Evolutionary conservation across 1,140 invertebrate genomes (phyloP), one percentile per base, ranked within the genome.

Genomic region (Melanaphis sacchari): DNA sequence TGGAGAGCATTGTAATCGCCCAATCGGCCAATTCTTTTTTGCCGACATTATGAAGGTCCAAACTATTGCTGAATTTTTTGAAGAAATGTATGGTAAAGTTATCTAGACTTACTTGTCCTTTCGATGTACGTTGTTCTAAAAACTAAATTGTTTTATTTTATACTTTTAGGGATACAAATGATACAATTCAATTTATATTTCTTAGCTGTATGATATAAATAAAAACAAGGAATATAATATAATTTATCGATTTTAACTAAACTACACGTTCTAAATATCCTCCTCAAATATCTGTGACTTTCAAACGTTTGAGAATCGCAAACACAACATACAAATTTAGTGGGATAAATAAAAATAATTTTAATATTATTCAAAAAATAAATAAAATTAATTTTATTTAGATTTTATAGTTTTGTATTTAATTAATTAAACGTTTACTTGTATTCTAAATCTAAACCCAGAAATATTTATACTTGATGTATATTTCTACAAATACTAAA

Each of bases 71-170:
- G 49, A 21, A 38, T 54, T 52, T 40, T 36, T 54, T 22, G 88
- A 46, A 89, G 36, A 89, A 89, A 89, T 89, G 38, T 36, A 89
- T 54, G 88, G 88, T 22, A 89, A 89, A 54, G 88, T 89, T 89
- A n/a, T 89, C n/a, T 24, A 40, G 88, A 89, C 88, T 89, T 89
- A 89, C 54, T 89, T 54, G 21, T 54, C 49, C 88, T 54, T 52
- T 89, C 52, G 9, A 26, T 49, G 36, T 52, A 18, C 49, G 49
- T 54, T 38, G 88, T 89, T 89, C 41, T 36, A 24, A 89, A 89
- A 89, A 89, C 36, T 89, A 89, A 38, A 90, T 90, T 90, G 52
- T 15, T 90, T 90, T 90, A 90, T 90, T 90, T 90, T 90, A 66
- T 90, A 66, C 21, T 66, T 66, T 90, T 66, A 31, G 52, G 11